phyloP scores from a whole-genome alignment of 2,113 vertebrate species.

The Hepsetus odoe region DNA sequence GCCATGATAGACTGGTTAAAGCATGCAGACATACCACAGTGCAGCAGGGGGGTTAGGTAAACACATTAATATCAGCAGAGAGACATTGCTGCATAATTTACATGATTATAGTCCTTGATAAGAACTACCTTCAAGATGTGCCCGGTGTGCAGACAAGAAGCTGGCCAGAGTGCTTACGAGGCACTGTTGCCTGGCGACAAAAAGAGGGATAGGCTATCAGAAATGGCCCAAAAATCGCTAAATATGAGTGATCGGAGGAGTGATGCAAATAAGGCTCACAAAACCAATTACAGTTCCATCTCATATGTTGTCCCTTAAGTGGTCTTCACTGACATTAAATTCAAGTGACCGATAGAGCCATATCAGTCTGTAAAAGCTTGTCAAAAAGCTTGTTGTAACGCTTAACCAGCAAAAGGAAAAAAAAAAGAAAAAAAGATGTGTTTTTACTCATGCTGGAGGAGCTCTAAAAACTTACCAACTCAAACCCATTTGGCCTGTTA shows the following conservation, averaged over 20 bases:
- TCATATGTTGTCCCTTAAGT: not conserved
- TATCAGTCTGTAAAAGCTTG: no score
- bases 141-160: not conserved
- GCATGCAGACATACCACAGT: not conserved
- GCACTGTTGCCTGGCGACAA: slow-evolving; percentile 15
- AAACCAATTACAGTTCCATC: slow-evolving; percentile 11
- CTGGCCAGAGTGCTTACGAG: not conserved
- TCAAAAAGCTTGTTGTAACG: not conserved
- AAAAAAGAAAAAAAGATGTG: not conserved
- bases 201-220: not conserved
- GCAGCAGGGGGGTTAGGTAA: slow-evolving; percentile 14
- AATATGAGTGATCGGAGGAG: slow-evolving; percentile 18
- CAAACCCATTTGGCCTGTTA: not conserved
- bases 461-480: not conserved
- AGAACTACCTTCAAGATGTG: slow-evolving; percentile 4
- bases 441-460: not conserved
- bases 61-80: slow-evolving; percentile 29
- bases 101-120: slow-evolving; percentile 21
- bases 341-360: not conserved
- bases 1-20: not conserved
- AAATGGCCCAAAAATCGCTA: slow-evolving; percentile 3
- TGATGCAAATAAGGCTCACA: slow-evolving; percentile 1
- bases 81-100: slow-evolving; percentile 14
- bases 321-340: not conserved
- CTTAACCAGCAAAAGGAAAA: not conserved